phyloP scores from a whole-genome alignment of 2,888 invertebrate genomes.

The Drosophila merina region DNA sequence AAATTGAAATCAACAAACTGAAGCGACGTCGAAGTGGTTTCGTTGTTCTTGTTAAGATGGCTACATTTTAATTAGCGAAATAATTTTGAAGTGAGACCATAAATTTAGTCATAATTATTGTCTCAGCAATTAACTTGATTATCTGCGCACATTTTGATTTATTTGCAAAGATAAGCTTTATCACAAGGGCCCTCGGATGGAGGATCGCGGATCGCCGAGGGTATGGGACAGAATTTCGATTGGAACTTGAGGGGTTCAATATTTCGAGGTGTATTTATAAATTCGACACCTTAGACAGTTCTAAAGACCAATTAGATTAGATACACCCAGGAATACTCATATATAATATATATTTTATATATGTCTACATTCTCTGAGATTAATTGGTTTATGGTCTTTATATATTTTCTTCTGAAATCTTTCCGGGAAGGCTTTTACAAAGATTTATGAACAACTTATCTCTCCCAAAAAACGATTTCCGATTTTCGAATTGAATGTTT shows the following conservation, averaged over 20 bases:
- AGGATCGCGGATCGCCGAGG: not conserved
- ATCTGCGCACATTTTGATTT: slow-evolving; percentile 68
- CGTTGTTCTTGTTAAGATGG: slow-evolving; percentile 45
- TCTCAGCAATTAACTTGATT: slow-evolving; percentile 75
- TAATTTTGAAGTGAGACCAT: slow-evolving; percentile 76
- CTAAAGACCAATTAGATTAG: slow-evolving; percentile 47
- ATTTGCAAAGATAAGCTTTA: slow-evolving; percentile 58
- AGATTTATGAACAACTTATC: too few relatives aligned
- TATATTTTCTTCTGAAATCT: not conserved
- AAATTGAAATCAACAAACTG: slow-evolving; percentile 30
- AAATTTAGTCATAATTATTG: slow-evolving; percentile 77
- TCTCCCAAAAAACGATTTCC: not conserved
- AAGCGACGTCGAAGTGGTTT: slow-evolving; percentile 30
- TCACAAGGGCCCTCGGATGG: slow-evolving; percentile 47
- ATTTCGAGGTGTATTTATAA: slow-evolving; percentile 41
- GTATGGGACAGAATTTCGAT: slow-evolving; percentile 22
- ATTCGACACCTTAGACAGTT: slow-evolving; percentile 53
- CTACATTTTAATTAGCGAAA: slow-evolving; percentile 75
- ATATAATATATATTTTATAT: slow-evolving; percentile 14
- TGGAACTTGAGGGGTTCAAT: slow-evolving; percentile 14
- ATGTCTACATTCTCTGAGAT: slow-evolving; percentile 1
- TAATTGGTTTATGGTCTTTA: slow-evolving; percentile 17
- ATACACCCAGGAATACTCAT: slow-evolving; percentile 38
- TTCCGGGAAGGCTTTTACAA: not conserved
- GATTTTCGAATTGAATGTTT: slow-evolving; percentile 10